Base-by-base conservation (phyloP, 1,140 invertebrate genomes). In the Arion vulgaris region DNA sequence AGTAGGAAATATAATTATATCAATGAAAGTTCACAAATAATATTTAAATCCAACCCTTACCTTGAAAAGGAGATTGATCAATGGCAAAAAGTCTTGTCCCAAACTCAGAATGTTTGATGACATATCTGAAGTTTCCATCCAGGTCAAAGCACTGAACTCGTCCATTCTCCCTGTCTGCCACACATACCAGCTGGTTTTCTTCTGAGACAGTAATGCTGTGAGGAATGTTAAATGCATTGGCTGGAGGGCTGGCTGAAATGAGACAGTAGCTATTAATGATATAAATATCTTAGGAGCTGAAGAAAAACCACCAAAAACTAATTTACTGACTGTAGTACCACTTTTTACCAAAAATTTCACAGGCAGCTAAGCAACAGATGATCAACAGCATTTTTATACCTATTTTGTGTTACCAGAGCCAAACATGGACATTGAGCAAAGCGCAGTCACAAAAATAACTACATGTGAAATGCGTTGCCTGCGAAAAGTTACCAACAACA, bases 111-210 rank as follows among this genome's bases (percentile, higher is more conserved):
- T 83, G 78, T 36, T 88, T 84, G 74, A 93, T 90, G 73, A 90
- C 80, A 72, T 89, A 86, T 28, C 87, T 45, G 80, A 92, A 91
- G 28, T 87, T 86, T 32, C 90, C 90, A 28, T 90, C 82, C 15
- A 88, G 79, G 51, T 92, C 90, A 86, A 94, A 94, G 85, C 93
- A 93, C 86, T 93, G 92, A 57, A 94, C 95, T 28, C 97, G 94
- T 93, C 95, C 95, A 91, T 98, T 97, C 91, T 99, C 97, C 82
- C 98, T 94, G 93, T 99, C 98, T 36, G 98, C 97, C 32, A 98
- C 95, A 92, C 97, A 99, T 0, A 98, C 90, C 1, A 97, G 91
- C 87, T 96, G 95, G 80, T 95, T 92, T 62, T 96, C 94, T 89
- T 98, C 96, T 75, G 97, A 93, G 23, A 99, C 92, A 0, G 96